phyloP scores from a whole-genome alignment of 2,888 invertebrate genomes.

The Scaeva pyrastri region DNA sequence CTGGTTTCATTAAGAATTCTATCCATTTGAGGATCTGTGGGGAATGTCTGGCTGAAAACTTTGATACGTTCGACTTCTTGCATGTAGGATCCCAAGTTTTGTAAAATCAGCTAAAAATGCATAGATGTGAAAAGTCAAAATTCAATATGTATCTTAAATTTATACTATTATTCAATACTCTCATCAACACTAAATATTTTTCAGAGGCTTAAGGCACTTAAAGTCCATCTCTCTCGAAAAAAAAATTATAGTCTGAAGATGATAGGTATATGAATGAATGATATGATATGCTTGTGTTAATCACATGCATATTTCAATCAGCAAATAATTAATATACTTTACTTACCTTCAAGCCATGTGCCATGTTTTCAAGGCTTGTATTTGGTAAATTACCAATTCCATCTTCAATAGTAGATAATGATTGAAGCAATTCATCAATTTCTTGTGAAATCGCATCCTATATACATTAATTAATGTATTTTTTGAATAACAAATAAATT shows the following conservation, averaged over 20 bases:
- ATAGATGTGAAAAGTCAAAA: neutral
- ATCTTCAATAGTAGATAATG: slow-evolving; percentile 88
- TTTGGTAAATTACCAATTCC: slow-evolving; percentile 88
- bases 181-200: slow-evolving; percentile 40
- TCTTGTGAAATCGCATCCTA: slow-evolving; percentile 88
- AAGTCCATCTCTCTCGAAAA: slow-evolving; percentile 41
- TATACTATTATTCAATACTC: slow-evolving; percentile 8
- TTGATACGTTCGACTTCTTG: slow-evolving; percentile 88
- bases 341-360: slow-evolving; percentile 89
- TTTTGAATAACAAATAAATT: slow-evolving; percentile 44
- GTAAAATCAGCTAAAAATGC: slow-evolving; percentile 87
- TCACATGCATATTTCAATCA: slow-evolving; percentile 63
- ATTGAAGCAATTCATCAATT: slow-evolving; percentile 89
- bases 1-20: slow-evolving; percentile 84
- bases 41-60: slow-evolving; percentile 86
- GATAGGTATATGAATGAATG: slow-evolving; percentile 44
- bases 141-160: neutral
- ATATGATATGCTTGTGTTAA: slow-evolving; percentile 66
- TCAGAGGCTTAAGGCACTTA: slow-evolving; percentile 47
- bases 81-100: slow-evolving; percentile 88
- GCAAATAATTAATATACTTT: slow-evolving; percentile 15
- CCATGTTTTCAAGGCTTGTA: slow-evolving; percentile 89
- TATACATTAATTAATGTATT: slow-evolving; percentile 52
- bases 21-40: slow-evolving; percentile 87
- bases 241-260: slow-evolving; percentile 39